These are phyloP conservation scores for Cerceris rybyensis DNA, from an alignment of 2,888 invertebrate species.

Conservation along the genomic window DNA sequence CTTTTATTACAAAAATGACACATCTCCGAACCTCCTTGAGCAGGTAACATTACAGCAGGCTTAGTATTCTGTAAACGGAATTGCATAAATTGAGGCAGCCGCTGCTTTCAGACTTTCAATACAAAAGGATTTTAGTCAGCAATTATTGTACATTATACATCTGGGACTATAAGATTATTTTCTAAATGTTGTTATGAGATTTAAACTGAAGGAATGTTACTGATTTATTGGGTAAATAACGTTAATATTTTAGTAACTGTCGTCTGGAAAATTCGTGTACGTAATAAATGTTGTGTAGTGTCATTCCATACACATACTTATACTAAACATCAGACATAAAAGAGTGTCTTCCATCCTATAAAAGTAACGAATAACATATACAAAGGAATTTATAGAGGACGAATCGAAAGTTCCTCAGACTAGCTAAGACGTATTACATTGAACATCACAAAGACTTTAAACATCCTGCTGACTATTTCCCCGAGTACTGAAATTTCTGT, in stretches of 20 bases:
- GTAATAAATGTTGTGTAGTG: neutral
- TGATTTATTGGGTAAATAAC: neutral
- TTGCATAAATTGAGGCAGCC: slow-evolving; percentile 19
- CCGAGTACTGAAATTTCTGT: slow-evolving; percentile 40
- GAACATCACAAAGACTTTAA: slow-evolving; percentile 26
- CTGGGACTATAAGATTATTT: neutral
- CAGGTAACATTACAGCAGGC: slow-evolving; percentile 84
- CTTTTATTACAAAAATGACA: slow-evolving; percentile 95
- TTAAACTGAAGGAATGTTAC: neutral
- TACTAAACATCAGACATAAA: neutral
- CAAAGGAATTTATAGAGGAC: slow-evolving; percentile 10
- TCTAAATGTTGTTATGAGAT: slow-evolving; percentile 18
- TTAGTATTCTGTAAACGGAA: slow-evolving; percentile 83
- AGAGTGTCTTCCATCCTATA: slow-evolving; percentile 14
- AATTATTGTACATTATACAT: slow-evolving; percentile 4
- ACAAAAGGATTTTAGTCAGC: slow-evolving; percentile 55
- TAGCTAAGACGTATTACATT: slow-evolving; percentile 10
- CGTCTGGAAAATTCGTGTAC: neutral
- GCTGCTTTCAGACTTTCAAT: slow-evolving; percentile 7
- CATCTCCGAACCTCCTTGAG: slow-evolving; percentile 88
- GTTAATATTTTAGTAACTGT: slow-evolving; percentile 21
- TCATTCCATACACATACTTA: neutral
- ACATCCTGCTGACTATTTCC: slow-evolving; percentile 50
- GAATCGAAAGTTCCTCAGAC: neutral
- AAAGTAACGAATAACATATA: slow-evolving; percentile 11